A percentile compares a stretch with the other conserved stretches of the same genome.
Conservation (phyloP, 2,888 invertebrate species). For the Globia sparganii region DNA sequence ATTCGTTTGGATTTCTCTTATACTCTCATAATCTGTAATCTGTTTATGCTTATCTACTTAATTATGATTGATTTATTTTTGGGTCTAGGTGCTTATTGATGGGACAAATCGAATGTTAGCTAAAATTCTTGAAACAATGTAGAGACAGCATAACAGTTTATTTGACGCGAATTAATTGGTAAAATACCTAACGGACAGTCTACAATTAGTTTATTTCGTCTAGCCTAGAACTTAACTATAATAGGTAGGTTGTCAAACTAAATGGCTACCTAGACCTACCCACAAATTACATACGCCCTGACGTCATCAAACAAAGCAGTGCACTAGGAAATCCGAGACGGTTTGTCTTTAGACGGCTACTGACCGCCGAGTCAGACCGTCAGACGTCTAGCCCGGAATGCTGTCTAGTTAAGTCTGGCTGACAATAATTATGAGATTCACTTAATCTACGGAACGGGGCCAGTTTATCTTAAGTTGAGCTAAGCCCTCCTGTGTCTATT, state of each 20-base stretch:
- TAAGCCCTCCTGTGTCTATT: slow-evolving; percentile 26
- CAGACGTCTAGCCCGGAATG: slow-evolving; percentile 56
- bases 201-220: background rate
- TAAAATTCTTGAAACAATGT: background rate
- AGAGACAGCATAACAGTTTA: background rate
- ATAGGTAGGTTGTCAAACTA: background rate
- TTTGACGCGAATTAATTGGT: background rate
- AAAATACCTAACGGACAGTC: background rate
- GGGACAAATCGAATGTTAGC: background rate
- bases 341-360: slow-evolving; percentile 53
- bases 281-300: slow-evolving; percentile 29
- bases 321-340: slow-evolving; percentile 56
- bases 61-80: background rate
- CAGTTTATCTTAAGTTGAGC: slow-evolving; percentile 31
- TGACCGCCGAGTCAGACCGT: slow-evolving; percentile 51
- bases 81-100: background rate
- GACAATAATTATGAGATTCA: slow-evolving; percentile 49
- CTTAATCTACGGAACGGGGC: slow-evolving; percentile 41
- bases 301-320: slow-evolving; percentile 53
- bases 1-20: background rate
- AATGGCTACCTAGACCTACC: slow-evolving; percentile 9
- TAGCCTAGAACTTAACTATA: background rate
- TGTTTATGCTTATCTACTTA: background rate
- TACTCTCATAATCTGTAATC: background rate
- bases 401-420: slow-evolving; percentile 34